These are phyloP conservation scores for Pristionchus arcanus DNA, from an alignment of 2,888 invertebrate species.

Conservation along the genomic window DNA sequence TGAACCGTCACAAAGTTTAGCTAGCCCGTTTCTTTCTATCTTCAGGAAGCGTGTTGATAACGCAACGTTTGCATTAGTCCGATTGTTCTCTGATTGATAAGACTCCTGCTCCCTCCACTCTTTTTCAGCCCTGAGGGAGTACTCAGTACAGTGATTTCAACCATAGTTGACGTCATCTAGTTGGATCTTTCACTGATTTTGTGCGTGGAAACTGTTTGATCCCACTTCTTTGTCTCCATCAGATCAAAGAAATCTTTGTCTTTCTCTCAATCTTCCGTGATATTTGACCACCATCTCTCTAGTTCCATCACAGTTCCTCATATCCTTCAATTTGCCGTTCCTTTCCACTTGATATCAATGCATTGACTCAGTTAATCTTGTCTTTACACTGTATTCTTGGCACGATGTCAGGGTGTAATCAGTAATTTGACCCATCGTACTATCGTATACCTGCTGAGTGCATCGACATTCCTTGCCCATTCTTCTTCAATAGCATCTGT, in stretches of 20 bases:
- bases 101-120: background rate
- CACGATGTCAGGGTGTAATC: too few relatives aligned
- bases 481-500: background rate
- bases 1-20: slow-evolving; percentile 19
- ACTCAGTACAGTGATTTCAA: background rate
- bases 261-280: slow-evolving; percentile 27
- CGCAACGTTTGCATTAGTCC: background rate
- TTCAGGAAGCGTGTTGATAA: slow-evolving; percentile 17
- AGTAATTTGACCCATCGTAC: background rate
- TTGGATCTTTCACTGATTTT: background rate
- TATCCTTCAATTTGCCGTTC: background rate
- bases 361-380: too few relatives aligned
- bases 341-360: background rate
- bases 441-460: slow-evolving; percentile 14
- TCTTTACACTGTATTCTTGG: too few relatives aligned
- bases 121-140: background rate
- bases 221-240: slow-evolving; percentile 33
- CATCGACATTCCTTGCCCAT: background rate
- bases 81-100: background rate
- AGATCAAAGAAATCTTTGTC: background rate
- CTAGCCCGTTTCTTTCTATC: slow-evolving; percentile 1
- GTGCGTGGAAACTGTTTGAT: slow-evolving; percentile 43
- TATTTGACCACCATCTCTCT: slow-evolving; percentile 28
- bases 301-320: slow-evolving; percentile 40
- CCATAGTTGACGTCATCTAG: background rate